These are phyloP conservation scores for Tretioscincus oriximinensis DNA, from an alignment of 2,113 vertebrate species.

Conservation along the genomic window DNA sequence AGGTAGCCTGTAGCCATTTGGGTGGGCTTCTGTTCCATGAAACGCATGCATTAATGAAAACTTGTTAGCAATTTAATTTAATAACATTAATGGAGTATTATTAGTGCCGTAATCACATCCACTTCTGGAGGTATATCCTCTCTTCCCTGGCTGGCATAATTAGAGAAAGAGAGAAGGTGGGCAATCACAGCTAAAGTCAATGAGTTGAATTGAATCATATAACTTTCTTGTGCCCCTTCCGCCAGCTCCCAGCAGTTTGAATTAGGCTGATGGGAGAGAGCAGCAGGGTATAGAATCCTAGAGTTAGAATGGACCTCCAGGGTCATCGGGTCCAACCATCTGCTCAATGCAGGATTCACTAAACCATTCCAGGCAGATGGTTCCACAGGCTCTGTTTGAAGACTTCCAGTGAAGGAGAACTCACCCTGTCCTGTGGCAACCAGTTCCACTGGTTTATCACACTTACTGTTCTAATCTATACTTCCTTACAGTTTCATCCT, in stretches of 20 bases:
- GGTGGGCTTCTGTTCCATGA: slow-evolving; percentile 55
- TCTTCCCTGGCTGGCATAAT: slow-evolving; percentile 28
- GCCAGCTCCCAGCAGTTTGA: not conserved
- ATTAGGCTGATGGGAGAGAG: not conserved
- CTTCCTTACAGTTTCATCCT: too few species aligned
- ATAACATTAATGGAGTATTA: slow-evolving; percentile 67
- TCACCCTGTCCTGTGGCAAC: too few species aligned
- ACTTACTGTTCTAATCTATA: too few species aligned
- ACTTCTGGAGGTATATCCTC: slow-evolving; percentile 58
- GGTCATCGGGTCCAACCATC: too few species aligned
- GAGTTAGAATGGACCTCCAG: not conserved
- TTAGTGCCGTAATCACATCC: slow-evolving; percentile 58
- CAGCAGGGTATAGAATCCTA: not conserved
- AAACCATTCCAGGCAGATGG: too few species aligned
- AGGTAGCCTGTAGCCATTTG: slow-evolving; percentile 57
- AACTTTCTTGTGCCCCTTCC: not conserved
- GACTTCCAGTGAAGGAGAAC: too few species aligned
- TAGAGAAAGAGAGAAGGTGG: slow-evolving; percentile 39
- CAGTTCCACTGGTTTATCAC: too few species aligned
- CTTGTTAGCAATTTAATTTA: slow-evolving; percentile 60
- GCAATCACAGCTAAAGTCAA: slow-evolving; percentile 18
- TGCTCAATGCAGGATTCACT: too few species aligned
- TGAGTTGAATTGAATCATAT: not conserved
- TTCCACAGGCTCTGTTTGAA: too few species aligned
- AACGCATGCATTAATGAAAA: slow-evolving; percentile 64